Evolutionary conservation across 1,140 invertebrate species (phyloP).

Genomic region (Vollenhovia emeryi): DNA sequence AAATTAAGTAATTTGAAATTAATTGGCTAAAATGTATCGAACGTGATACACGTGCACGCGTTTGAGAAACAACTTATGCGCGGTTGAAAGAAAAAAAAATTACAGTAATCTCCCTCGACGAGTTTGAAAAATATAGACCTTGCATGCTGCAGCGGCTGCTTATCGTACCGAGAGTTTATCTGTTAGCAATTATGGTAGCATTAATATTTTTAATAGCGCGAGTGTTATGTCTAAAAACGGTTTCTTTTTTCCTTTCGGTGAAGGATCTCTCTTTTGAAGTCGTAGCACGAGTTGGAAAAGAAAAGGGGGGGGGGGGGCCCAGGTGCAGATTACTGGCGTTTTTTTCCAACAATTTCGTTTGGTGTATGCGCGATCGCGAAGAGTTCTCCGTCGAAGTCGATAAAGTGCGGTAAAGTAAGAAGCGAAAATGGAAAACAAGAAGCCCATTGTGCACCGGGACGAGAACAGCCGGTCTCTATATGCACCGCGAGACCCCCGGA

Average conservation of each 20-base stretch:
- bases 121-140: neutral
- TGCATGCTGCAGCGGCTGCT: neutral
- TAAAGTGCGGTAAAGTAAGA: neutral
- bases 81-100: neutral
- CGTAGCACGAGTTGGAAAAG: neutral
- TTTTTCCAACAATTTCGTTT: neutral
- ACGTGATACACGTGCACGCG: neutral
- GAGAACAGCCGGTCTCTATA: constrained; percentile 41
- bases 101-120: neutral
- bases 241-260: neutral
- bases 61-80: neutral
- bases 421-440: constrained; percentile 47
- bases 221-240: neutral
- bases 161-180: neutral
- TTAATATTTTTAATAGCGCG: neutral
- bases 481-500: neutral
- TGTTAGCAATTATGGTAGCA: neutral
- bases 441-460: constrained; percentile 42
- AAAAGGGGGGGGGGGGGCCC: no score
- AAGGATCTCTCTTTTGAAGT: neutral
- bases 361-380: neutral
- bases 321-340: neutral
- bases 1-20: neutral
- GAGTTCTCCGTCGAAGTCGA: neutral
- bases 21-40: neutral